Conservation (phyloP, 2,113 vertebrate genomes). For the Rhagologus leucostigma region DNA sequence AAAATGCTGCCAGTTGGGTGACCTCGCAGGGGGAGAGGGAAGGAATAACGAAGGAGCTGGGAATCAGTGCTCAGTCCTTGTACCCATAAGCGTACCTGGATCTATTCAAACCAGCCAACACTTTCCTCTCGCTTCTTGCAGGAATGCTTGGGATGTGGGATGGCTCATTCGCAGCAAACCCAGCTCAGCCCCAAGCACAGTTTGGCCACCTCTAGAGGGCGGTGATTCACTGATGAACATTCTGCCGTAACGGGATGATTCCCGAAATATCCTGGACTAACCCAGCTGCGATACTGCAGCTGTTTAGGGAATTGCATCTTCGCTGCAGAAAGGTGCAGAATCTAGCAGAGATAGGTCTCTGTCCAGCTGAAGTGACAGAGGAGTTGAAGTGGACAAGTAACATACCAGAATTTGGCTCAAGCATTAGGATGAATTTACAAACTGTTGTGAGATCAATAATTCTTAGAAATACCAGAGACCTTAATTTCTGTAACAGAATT, state of each 20-base stretch:
- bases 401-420: not conserved
- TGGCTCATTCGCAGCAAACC: rapidly evolving
- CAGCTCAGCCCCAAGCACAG: rapidly evolving
- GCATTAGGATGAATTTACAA: not conserved
- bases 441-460: not conserved
- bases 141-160: rapidly evolving
- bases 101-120: not conserved
- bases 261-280: not conserved
- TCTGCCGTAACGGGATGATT: not conserved
- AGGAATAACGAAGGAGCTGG: not conserved
- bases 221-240: not conserved
- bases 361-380: not conserved
- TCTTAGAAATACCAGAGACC: not conserved
- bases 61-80: rapidly evolving
- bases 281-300: not conserved
- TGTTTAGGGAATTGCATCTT: not conserved
- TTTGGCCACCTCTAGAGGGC: constrained; percentile 4
- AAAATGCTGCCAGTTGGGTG: not conserved
- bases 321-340: not conserved
- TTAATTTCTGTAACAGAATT: not conserved
- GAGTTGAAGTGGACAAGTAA: not conserved
- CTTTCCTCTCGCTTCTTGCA: not conserved
- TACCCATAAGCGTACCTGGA: rapidly evolving
- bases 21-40: not conserved
- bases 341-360: not conserved